phyloP scores from a whole-genome alignment of 2,888 invertebrate genomes.

The Scaptomyza cyrtandrae region DNA sequence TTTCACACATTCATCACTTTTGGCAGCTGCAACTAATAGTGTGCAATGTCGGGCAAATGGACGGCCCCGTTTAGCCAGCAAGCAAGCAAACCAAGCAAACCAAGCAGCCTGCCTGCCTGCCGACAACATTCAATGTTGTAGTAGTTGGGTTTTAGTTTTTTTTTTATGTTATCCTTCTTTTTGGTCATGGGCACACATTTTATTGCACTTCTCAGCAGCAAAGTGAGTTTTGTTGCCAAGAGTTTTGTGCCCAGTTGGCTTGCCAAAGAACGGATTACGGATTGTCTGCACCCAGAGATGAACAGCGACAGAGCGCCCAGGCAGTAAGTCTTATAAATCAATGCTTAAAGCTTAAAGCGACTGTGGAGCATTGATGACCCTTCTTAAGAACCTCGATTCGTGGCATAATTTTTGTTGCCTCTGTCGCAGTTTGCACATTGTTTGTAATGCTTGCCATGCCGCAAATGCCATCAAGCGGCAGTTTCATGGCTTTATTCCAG shows the following conservation, averaged over 20 bases:
- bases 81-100: background rate
- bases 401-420: slow-evolving; percentile 45
- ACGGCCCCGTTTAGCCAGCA: slow-evolving; percentile 61
- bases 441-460: slow-evolving; percentile 69
- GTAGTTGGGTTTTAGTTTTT: background rate
- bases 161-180: background rate
- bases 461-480: slow-evolving; percentile 55
- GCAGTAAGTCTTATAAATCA: slow-evolving; percentile 69
- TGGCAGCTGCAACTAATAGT: slow-evolving; percentile 81
- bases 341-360: slow-evolving; percentile 75
- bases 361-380: slow-evolving; percentile 41
- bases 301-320: background rate
- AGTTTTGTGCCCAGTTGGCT: slow-evolving; percentile 58
- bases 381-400: slow-evolving; percentile 9
- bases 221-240: slow-evolving; percentile 55
- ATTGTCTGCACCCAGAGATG: slow-evolving; percentile 53
- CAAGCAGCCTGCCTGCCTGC: slow-evolving; percentile 17
- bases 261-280: slow-evolving; percentile 74
- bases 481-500: slow-evolving; percentile 57
- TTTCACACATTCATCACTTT: slow-evolving; percentile 81
- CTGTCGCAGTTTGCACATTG: slow-evolving; percentile 53
- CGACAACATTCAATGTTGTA: slow-evolving; percentile 28
- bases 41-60: slow-evolving; percentile 74
- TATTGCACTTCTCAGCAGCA: slow-evolving; percentile 62
- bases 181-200: slow-evolving; percentile 65